phyloP scores from a whole-genome alignment of 2,797 vertebrate genomes.

The Pseudopleuronectes americanus region DNA sequence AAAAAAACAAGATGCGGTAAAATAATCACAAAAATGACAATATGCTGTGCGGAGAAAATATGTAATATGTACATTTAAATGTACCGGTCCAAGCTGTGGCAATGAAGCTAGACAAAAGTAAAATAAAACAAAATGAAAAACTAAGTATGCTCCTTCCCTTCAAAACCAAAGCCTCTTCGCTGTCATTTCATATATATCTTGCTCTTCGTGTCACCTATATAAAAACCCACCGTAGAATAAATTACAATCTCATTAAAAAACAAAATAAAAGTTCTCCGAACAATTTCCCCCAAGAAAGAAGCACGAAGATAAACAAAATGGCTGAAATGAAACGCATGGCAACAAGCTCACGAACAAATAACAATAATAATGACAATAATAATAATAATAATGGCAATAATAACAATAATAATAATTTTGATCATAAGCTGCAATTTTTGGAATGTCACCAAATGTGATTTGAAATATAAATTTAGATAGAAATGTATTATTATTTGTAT shows the following conservation, averaged over 20 bases:
- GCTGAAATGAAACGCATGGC: constrained; percentile 63
- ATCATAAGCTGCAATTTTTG: constrained; percentile 66
- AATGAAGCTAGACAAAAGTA: constrained; percentile 68
- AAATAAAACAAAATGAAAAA: constrained; percentile 8
- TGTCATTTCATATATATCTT: constrained; percentile 85
- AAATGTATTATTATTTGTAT: constrained; percentile 25
- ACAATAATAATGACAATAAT: constrained; percentile 64
- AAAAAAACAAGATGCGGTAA: constrained; percentile 81
- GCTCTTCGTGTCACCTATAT: constrained; percentile 85
- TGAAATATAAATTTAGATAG: neutral
- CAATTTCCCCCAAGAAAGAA: constrained; percentile 37
- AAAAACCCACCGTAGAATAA: constrained; percentile 82
- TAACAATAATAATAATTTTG: constrained; percentile 56
- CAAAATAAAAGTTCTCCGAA: constrained; percentile 58
- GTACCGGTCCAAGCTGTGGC: constrained; percentile 85
- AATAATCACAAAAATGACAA: constrained; percentile 85
- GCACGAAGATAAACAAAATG: constrained; percentile 65
- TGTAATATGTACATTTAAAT: constrained; percentile 91
- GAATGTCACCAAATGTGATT: constrained; percentile 50
- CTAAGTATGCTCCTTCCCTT: constrained; percentile 49
- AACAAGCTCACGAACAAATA: constrained; percentile 46
- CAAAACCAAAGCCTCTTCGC: constrained; percentile 79
- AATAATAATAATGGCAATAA: constrained; percentile 64
- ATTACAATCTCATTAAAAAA: constrained; percentile 81
- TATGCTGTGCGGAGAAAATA: constrained; percentile 84